These are phyloP conservation scores for Eupristina koningsbergeri DNA, from an alignment of 1,140 invertebrate species.

Conservation along the genomic window DNA sequence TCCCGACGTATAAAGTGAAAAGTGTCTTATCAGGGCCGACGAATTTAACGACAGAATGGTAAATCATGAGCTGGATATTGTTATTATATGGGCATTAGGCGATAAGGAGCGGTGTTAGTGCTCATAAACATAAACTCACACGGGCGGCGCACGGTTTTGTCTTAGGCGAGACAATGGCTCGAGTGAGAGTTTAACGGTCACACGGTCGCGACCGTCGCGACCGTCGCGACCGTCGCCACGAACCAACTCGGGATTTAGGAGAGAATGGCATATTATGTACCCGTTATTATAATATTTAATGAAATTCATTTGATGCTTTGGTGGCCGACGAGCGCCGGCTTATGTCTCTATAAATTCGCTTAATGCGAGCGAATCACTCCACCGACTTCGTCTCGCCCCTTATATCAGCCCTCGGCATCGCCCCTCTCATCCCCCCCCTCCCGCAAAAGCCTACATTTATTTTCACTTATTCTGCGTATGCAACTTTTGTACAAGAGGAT, in stretches of 20 bases:
- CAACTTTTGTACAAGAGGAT: not conserved
- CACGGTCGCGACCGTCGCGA: conserved; percentile 23
- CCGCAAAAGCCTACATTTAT: not conserved
- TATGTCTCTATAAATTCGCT: conserved; percentile 43
- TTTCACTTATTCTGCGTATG: not conserved
- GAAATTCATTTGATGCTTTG: conserved; percentile 42
- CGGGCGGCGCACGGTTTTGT: not conserved
- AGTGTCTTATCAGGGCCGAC: not conserved
- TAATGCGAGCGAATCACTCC: conserved; percentile 24
- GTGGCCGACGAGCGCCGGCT: not conserved
- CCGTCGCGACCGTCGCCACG: too few relatives aligned
- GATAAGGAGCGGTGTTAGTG: conserved; percentile 8
- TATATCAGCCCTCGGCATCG: too few relatives aligned
- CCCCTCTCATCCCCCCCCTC: not conserved
- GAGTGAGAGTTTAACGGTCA: conserved; percentile 18
- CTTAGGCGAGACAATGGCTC: conserved; percentile 29
- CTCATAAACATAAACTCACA: not conserved
- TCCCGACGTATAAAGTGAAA: not conserved
- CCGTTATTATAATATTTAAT: conserved; percentile 38
- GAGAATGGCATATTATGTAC: too few relatives aligned
- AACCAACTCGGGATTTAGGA: conserved; percentile 25
- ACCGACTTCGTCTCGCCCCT: not conserved
- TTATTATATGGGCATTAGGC: not conserved
- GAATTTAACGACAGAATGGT: conserved; percentile 20
- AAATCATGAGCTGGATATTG: not conserved